Conservation (phyloP, 2,113 vertebrate genomes). For the Cyphomyrus plagiostoma region DNA sequence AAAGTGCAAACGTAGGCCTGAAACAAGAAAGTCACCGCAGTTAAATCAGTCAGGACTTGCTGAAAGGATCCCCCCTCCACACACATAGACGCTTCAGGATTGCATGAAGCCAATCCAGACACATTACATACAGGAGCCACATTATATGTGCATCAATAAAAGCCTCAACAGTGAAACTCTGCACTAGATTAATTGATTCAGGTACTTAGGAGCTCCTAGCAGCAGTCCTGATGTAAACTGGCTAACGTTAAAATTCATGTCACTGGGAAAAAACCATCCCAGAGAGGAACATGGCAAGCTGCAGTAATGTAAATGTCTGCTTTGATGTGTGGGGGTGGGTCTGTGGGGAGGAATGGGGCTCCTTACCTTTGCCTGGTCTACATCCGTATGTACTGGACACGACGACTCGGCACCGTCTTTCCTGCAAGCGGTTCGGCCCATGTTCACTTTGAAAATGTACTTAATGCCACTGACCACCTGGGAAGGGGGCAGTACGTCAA, state of each 20-base stretch:
- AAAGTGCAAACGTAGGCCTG: conserved; percentile 51
- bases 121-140: neutral
- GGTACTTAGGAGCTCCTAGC: neutral
- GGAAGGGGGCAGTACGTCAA: neutral
- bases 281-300: neutral
- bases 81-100: neutral
- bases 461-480: conserved; percentile 53
- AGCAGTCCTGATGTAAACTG: neutral
- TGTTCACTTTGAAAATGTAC: conserved; percentile 47
- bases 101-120: neutral
- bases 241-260: neutral
- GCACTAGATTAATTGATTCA: neutral
- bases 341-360: neutral
- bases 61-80: neutral
- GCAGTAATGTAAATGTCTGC: neutral
- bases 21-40: neutral
- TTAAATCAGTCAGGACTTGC: neutral
- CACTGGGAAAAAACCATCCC: neutral
- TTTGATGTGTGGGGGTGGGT: neutral
- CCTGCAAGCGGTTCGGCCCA: conserved; percentile 50
- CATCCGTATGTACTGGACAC: conserved; percentile 18
- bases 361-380: conserved; percentile 23
- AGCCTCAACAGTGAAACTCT: neutral
- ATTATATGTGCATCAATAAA: neutral
- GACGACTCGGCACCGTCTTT: conserved; percentile 5